Evolutionary conservation across 92 coral and sea anemone genomes (phyloP).

Genomic region (Pocillopora grandis): DNA sequence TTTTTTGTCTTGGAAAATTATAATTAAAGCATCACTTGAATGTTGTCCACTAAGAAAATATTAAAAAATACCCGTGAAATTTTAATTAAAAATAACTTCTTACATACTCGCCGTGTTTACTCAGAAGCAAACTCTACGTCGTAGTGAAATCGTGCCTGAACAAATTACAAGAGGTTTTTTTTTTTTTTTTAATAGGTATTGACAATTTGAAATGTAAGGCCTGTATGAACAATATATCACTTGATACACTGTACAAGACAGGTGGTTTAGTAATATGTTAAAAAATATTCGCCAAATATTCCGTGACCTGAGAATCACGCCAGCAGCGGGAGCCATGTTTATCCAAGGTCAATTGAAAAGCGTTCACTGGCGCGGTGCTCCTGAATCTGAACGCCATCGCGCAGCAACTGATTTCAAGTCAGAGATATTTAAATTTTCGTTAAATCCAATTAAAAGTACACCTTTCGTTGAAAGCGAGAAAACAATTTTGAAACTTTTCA

Average conservation of each 20-base stretch:
- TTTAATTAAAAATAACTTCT: slow-evolving; percentile 5
- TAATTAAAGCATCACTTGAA: not conserved
- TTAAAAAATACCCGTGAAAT: not conserved
- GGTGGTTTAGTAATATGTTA: slow-evolving; percentile 27
- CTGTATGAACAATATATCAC: slow-evolving; percentile 9
- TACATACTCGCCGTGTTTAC: not conserved
- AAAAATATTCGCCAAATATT: slow-evolving; percentile 7
- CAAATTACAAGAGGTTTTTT: not conserved
- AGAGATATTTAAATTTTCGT: not conserved
- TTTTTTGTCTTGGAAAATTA: not conserved
- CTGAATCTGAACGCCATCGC: not conserved
- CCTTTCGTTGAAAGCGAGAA: not conserved
- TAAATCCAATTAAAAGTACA: slow-evolving; percentile 16
- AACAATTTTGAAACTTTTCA: not conserved
- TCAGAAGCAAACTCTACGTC: not conserved
- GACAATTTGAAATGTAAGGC: slow-evolving; percentile 7
- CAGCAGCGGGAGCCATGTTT: slow-evolving; percentile 30
- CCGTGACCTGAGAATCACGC: slow-evolving; percentile 31
- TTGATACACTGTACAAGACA: slow-evolving; percentile 23
- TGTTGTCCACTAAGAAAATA: slow-evolving; percentile 4
- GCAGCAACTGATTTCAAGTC: slow-evolving; percentile 27
- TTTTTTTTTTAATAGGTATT: not conserved
- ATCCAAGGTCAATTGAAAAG: slow-evolving; percentile 37
- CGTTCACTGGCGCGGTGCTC: not conserved
- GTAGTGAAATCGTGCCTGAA: not conserved